phyloP scores from a whole-genome alignment of 2,113 vertebrate genomes.

The Ailurus styani region DNA sequence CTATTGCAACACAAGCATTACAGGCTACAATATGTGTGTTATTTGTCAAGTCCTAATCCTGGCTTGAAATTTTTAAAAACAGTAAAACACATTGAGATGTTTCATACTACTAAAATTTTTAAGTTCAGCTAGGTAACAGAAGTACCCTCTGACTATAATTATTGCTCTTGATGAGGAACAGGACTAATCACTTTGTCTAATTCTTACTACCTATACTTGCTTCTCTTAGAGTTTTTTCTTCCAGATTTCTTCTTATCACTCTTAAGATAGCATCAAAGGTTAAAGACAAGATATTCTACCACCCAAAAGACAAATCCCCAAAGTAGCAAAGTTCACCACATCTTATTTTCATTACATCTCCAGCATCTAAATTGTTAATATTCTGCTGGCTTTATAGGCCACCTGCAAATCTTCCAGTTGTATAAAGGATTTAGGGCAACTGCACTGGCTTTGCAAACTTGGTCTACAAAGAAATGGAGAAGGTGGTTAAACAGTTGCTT shows the following conservation, averaged over 20 bases:
- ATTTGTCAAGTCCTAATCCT: neutral
- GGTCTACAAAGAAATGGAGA: constrained; percentile 24
- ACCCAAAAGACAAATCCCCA: constrained; percentile 34
- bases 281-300: constrained; percentile 21
- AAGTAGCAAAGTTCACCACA: constrained; percentile 20
- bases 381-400: constrained; percentile 45
- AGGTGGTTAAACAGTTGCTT: neutral
- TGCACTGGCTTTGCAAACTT: constrained; percentile 47
- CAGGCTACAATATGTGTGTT: neutral
- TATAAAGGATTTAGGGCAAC: constrained; percentile 12
- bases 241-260: constrained; percentile 9
- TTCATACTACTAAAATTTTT: constrained; percentile 8
- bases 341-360: constrained; percentile 52
- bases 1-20: neutral
- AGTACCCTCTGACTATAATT: neutral
- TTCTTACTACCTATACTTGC: neutral
- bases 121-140: neutral
- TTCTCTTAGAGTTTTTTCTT: constrained; percentile 19
- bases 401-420: constrained; percentile 8
- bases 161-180: constrained; percentile 31
- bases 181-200: neutral
- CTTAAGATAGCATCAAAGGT: constrained; percentile 31
- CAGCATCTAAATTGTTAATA: constrained; percentile 16
- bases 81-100: neutral
- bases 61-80: neutral